Conservation (phyloP, 2,797 vertebrate genomes). For the Diglossa cyanea region DNA sequence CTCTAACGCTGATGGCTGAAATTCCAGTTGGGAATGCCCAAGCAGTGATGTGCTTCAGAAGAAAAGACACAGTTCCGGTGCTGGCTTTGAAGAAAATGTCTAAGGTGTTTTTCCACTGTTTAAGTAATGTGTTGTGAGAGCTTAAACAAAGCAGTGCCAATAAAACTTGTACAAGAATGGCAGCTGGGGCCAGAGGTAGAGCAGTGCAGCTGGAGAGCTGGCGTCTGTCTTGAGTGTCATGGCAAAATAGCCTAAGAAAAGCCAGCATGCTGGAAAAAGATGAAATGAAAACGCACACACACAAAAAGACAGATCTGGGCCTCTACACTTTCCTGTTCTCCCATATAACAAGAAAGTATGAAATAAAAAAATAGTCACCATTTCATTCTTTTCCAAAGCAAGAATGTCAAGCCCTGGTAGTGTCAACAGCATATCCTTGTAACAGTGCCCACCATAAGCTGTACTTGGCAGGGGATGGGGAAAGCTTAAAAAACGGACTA, state of each 20-base stretch:
- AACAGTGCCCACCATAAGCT: background rate
- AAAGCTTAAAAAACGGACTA: slow-evolving; percentile 28
- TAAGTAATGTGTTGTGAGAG: background rate
- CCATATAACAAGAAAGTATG: background rate
- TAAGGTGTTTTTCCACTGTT: background rate
- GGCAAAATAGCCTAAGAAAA: background rate
- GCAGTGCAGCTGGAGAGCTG: background rate
- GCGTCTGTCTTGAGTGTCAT: background rate
- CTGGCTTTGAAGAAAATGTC: background rate
- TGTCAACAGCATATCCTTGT: background rate
- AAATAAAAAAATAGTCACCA: background rate
- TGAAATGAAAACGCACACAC: background rate
- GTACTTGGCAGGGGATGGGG: background rate
- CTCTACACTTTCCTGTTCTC: background rate
- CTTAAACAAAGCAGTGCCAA: background rate
- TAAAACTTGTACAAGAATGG: background rate
- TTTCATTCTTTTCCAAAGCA: background rate
- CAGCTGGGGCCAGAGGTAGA: background rate
- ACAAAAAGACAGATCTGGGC: background rate
- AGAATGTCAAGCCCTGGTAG: background rate
- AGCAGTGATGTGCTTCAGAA: background rate
- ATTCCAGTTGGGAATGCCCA: background rate
- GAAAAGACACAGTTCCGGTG: background rate
- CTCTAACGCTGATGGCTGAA: background rate
- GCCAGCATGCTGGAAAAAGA: background rate